Evolutionary conservation across 2,797 vertebrate species (phyloP), one percentile per base, ranked within the genome.

Genomic region (Sebastes matsubarae): DNA sequence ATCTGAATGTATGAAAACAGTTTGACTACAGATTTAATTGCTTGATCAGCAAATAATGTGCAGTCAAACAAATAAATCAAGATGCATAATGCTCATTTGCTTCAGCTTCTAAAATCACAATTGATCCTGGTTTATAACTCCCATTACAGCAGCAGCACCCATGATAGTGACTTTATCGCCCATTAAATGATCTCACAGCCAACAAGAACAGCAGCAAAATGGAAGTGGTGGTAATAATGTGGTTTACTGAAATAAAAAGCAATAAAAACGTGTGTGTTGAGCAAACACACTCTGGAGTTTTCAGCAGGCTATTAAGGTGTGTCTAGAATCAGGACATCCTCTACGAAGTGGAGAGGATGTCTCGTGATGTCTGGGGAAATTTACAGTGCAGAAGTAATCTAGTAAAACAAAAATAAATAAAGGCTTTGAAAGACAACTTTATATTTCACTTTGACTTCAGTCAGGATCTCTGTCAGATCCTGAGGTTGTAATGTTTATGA

Each of bases 321-420:
- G 34, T 65, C 5, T 60, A 57, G 5, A 58, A 55, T 13, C 46
- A 32, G 52, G 22, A 69, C 22, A 13, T 24, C 16, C 12, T 24
- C 12, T 70, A 18, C 25, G 22, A 64, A 54, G 20, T 11, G 27
- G 8, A 52, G n/a, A 66, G 8, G 60, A 77, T 6, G 54, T 38
- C 30, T 57, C 4, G 6, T 54, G 57, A 68, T 65, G 42, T 71
- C 72, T 52, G 30, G 78, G 72, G 68, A 74, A 77, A 84, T 77
- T 46, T 64, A 68, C 57, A 50, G 46, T 12, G 25, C 27, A 57
- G 38, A 75, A 34, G 42, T 30, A 74, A 75, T 30, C 2, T 3
- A 67, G 34, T 42, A 59, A 60, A 65, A 66, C 68, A 12, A 46
- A 71, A 58, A 72, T 25, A 50, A 20, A 52, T 68, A 22, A 18